phyloP scores from a whole-genome alignment of 2,888 invertebrate genomes.

The Aspidiotus destructor region DNA sequence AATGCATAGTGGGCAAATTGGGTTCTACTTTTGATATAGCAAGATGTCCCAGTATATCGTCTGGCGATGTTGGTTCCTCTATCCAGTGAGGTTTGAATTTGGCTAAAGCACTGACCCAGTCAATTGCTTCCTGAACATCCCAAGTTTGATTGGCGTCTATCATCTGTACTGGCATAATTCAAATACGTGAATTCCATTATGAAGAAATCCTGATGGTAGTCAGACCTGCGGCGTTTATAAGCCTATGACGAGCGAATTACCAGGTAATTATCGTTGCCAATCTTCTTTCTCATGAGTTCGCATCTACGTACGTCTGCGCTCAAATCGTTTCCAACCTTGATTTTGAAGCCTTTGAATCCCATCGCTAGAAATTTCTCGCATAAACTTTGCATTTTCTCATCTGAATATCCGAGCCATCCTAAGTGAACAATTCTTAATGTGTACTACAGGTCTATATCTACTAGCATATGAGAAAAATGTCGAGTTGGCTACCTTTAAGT shows the following conservation, averaged over 20 bases:
- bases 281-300: conserved; percentile 59
- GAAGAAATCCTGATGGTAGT: conserved; percentile 27
- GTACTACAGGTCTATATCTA: background rate
- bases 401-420: conserved; percentile 80
- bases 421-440: background rate
- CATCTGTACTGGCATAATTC: conserved; percentile 50
- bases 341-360: conserved; percentile 76
- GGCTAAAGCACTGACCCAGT: conserved; percentile 70
- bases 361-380: conserved; percentile 61
- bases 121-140: conserved; percentile 74
- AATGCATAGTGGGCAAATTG: too few relatives aligned
- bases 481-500: too few relatives aligned
- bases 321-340: conserved; percentile 76
- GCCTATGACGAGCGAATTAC: conserved; percentile 43
- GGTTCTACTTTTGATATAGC: conserved; percentile 57
- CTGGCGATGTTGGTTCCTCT: conserved; percentile 87
- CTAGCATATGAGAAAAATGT: background rate
- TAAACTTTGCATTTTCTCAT: conserved; percentile 59
- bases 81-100: conserved; percentile 74
- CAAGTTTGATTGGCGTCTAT: conserved; percentile 83
- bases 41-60: conserved; percentile 80
- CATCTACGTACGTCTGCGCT: conserved; percentile 67
- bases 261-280: conserved; percentile 64
- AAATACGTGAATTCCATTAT: background rate
- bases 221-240: too few relatives aligned